phyloP scores from a whole-genome alignment of 2,797 vertebrate species.

The Leontocebus nigricollis region DNA sequence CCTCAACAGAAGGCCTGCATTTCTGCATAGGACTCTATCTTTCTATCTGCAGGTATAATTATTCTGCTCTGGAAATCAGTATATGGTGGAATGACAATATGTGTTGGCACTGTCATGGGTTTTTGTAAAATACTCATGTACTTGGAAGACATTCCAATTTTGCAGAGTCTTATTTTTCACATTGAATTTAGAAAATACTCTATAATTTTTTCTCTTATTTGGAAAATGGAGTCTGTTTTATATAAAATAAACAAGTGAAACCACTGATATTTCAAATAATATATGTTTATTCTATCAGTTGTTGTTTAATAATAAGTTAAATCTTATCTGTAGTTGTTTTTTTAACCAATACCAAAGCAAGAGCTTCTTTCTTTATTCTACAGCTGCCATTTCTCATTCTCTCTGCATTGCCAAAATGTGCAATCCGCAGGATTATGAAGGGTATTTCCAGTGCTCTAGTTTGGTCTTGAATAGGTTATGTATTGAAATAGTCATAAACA shows the following conservation, averaged over 20 bases:
- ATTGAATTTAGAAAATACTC: conserved; percentile 15
- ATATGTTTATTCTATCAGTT: neutral
- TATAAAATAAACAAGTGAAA: neutral
- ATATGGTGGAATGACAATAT: neutral
- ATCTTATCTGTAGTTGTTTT: neutral
- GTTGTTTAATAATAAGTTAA: conserved; percentile 23
- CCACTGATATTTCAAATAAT: neutral
- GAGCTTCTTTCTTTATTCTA: neutral
- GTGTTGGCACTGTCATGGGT: neutral
- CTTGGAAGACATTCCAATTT: neutral
- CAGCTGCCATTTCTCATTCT: neutral
- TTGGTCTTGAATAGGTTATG: neutral
- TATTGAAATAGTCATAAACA: neutral
- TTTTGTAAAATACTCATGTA: neutral
- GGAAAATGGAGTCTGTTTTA: conserved; percentile 9
- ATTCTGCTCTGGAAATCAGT: neutral
- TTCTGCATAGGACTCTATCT: neutral
- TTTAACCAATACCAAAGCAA: neutral
- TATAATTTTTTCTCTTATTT: neutral
- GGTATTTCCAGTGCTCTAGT: neutral
- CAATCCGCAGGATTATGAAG: neutral
- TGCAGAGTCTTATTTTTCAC: neutral
- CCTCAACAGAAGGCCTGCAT: neutral
- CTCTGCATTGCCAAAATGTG: neutral
- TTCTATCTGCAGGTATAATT: neutral